Percentiles rank a stretch among this genome's conserved stretches.
phyloP scores from a whole-genome alignment of 2,797 vertebrate species.

The Dendrocincla tyrannina region DNA sequence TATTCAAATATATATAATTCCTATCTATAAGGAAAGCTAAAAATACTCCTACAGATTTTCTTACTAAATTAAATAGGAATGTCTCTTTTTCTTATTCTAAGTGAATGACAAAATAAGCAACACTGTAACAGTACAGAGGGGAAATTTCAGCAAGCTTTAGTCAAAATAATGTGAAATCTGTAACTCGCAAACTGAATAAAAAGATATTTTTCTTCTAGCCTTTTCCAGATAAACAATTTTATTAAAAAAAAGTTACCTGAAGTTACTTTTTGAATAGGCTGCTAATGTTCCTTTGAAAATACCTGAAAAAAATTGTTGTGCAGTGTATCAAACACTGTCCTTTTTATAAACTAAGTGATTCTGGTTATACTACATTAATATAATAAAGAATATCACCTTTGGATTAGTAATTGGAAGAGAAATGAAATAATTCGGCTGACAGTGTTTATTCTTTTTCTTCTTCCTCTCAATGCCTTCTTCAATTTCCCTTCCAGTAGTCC shows the following conservation, averaged over 20 bases:
- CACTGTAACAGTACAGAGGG: not conserved
- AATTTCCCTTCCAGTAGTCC: slow-evolving; percentile 68
- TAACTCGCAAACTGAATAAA: not conserved
- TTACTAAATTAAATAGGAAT: not conserved
- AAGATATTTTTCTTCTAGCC: not conserved
- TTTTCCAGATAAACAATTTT: not conserved
- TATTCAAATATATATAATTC: no score
- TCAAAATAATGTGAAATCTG: not conserved
- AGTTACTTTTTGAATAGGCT: not conserved
- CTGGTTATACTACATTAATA: not conserved
- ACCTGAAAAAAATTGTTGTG: not conserved
- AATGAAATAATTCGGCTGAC: slow-evolving; percentile 91
- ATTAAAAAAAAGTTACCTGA: not conserved
- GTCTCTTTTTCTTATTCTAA: not conserved
- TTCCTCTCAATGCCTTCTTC: slow-evolving; percentile 77
- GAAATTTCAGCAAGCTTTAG: not conserved
- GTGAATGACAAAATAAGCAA: not conserved
- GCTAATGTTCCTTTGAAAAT: not conserved
- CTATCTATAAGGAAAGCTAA: not conserved
- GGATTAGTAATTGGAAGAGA: slow-evolving; percentile 91
- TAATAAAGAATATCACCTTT: slow-evolving; percentile 76
- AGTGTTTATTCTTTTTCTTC: slow-evolving; percentile 78
- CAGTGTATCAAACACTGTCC: not conserved
- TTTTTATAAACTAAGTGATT: not conserved
- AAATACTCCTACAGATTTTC: not conserved